Evolutionary conservation across 1,140 invertebrate genomes (phyloP), one percentile per base, ranked within the genome.

Genomic region (Heliconius hewitsoni): DNA sequence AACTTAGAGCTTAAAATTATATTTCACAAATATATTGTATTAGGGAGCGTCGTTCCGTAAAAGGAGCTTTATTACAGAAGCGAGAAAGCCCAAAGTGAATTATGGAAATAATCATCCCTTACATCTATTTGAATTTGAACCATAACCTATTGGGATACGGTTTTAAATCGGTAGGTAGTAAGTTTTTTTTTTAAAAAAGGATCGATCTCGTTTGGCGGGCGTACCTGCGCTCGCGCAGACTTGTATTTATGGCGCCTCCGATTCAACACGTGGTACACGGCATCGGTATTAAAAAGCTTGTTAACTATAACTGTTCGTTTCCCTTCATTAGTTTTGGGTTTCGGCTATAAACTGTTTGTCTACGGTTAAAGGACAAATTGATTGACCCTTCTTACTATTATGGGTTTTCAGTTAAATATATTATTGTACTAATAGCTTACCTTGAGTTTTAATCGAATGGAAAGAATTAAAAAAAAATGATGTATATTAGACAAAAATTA

Each of bases 51-150:
- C 75, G 76, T 80, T 87, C 86, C 90, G 87, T 88, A 94, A 94
- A 93, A 93, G 90, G 86, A 93, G 89, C 93, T 93, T 90, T 94
- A 94, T 94, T 93, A 91, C 90, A 91, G 89, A 92, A 90, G 89
- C 87, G 89, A 92, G 91, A 94, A 92, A 93, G 93, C 87, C 81
- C 85, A 93, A 92, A 93, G 90, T 93, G 90, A 93, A 90, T 91
- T 92, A 93, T 93, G 91, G 88, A 86, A 91, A 89, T 88, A 76
- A 86, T 82, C 82, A 82, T 39, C 19, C 23, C 60, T 60, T 34
- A 30, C 4, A 2, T 4, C 27, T 81, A 78, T 73, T 84, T 50
- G 71, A 90, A 83, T 82, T 84, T 82, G 71, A 74, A 87, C 83
- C 76, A 78, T 90, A 85, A 60, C 19, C 5, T 46, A 30, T 71